Percentiles rank a stretch among this genome's conserved stretches.
Conservation (phyloP, 2,797 vertebrate species). For the Rallus crepitans region DNA sequence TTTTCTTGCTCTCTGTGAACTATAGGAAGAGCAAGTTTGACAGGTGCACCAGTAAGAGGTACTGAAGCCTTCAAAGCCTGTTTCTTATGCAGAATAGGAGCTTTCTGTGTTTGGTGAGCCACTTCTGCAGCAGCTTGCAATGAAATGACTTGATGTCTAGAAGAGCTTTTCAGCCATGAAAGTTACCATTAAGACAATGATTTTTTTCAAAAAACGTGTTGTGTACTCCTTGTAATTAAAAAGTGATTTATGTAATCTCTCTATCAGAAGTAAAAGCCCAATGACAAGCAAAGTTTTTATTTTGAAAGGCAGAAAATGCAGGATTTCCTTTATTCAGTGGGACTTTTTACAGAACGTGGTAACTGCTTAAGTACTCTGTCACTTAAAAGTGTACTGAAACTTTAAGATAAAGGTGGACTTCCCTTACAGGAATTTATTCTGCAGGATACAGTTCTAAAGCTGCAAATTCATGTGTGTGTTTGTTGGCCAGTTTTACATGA, state of each 20-base stretch:
- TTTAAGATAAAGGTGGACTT: background rate
- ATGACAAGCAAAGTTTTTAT: background rate
- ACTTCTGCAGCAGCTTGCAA: background rate
- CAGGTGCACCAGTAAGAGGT: background rate
- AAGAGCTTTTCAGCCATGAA: background rate
- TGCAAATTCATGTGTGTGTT: fast-evolving
- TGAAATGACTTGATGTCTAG: background rate
- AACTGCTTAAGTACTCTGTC: background rate
- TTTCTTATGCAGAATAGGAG: fast-evolving
- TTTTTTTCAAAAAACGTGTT: background rate
- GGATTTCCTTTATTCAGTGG: background rate
- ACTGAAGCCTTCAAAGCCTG: background rate
- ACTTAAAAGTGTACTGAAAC: background rate
- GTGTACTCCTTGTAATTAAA: background rate
- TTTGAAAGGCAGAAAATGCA: background rate
- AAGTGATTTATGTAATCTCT: background rate
- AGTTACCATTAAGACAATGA: background rate
- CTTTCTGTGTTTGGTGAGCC: background rate
- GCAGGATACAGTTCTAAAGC: background rate
- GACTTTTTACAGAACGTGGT: background rate
- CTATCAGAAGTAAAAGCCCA: too few relatives aligned
- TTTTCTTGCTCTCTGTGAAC: background rate
- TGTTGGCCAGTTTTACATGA: background rate
- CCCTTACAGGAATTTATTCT: background rate
- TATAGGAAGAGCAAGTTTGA: background rate